phyloP scores from a whole-genome alignment of 2,888 invertebrate genomes.

The Epinotia ramella region DNA sequence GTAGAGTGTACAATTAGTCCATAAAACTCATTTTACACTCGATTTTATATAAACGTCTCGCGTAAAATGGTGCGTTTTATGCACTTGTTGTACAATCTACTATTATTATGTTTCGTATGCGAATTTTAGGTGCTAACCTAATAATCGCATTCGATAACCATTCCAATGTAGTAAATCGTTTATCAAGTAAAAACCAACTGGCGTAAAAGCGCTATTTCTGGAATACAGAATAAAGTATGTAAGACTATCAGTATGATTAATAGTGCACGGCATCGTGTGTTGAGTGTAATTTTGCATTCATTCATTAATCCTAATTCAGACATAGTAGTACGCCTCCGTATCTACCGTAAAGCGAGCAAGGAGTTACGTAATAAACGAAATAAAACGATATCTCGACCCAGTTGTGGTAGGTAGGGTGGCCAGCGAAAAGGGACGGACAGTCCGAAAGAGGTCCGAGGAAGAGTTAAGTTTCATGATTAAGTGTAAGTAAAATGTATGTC shows the following conservation, averaged over 20 bases:
- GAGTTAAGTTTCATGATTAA: neutral
- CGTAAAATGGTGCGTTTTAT: too few species aligned
- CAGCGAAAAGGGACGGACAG: constrained; percentile 36
- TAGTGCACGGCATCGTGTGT: neutral
- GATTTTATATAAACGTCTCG: too few species aligned
- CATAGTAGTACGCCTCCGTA: constrained; percentile 19
- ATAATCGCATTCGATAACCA: too few species aligned
- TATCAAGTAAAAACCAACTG: neutral
- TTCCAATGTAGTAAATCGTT: neutral
- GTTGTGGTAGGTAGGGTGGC: constrained; percentile 46
- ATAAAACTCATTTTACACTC: too few species aligned
- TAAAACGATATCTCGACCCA: constrained; percentile 47
- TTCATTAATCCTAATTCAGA: constrained; percentile 20
- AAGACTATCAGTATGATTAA: neutral
- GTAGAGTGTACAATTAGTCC: too few species aligned
- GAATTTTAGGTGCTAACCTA: too few species aligned
- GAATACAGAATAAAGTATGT: neutral
- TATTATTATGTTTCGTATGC: too few species aligned
- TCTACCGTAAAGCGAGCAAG: constrained; percentile 24
- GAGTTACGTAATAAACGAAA: constrained; percentile 45
- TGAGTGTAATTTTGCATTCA: constrained; percentile 16
- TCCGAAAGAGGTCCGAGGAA: neutral
- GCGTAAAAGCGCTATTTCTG: neutral
- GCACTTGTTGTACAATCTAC: too few species aligned
- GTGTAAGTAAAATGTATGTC: neutral